Conservation (phyloP, 1,140 invertebrate species). For the Odontomachus brunneus region DNA sequence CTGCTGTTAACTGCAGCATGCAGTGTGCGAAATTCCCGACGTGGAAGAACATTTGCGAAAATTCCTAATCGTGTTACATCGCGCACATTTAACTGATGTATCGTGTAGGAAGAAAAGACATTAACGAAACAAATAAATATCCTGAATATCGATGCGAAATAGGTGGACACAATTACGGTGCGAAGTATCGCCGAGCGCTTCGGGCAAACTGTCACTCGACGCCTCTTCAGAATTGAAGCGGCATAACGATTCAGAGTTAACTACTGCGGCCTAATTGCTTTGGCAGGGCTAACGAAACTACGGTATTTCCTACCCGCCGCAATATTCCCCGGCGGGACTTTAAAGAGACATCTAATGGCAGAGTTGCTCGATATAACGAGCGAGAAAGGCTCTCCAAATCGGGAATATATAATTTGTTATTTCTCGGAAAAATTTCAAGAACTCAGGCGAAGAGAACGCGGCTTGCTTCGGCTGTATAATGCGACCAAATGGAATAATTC, state of each 20-base stretch:
- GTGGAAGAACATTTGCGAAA: background rate
- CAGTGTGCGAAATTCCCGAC: background rate
- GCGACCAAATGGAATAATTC: too few species aligned
- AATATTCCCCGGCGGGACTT: background rate
- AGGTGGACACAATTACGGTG: too few species aligned
- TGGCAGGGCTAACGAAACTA: background rate
- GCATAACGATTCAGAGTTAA: background rate
- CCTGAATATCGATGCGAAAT: too few species aligned
- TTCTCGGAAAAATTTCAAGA: background rate
- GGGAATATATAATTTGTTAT: too few species aligned
- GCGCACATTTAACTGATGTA: too few species aligned
- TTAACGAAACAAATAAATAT: too few species aligned
- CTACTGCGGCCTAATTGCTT: conserved; percentile 13
- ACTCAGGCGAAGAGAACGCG: too few species aligned
- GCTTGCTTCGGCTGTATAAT: too few species aligned
- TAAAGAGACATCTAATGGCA: background rate
- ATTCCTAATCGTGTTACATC: background rate
- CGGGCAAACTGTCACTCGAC: background rate
- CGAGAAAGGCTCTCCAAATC: too few species aligned
- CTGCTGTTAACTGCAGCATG: background rate
- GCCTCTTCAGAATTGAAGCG: background rate
- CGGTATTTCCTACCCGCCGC: background rate
- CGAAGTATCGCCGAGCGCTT: too few species aligned
- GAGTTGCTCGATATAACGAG: too few species aligned
- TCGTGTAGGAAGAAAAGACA: too few species aligned